phyloP scores from a whole-genome alignment of 1,140 invertebrate species.

The Atta colombica region DNA sequence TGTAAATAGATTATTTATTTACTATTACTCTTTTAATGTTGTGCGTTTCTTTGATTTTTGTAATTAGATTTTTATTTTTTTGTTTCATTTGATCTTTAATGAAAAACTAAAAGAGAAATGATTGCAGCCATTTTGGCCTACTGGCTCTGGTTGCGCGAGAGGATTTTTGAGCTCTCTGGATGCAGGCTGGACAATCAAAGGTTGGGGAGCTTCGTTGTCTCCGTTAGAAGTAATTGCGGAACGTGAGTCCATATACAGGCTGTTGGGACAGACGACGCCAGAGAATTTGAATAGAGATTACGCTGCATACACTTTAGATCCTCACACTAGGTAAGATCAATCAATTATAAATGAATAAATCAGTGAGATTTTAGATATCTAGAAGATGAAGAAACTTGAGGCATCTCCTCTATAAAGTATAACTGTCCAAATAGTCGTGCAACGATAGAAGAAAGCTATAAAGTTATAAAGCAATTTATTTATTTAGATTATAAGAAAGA shows the following conservation, averaged over 20 bases:
- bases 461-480: background rate
- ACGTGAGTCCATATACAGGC: constrained; percentile 96
- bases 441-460: background rate
- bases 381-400: background rate
- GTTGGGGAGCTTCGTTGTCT: constrained; percentile 91
- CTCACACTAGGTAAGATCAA: constrained; percentile 89
- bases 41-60: background rate
- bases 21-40: background rate
- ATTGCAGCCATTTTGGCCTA: constrained; percentile 98
- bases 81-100: constrained; percentile 13
- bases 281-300: constrained; percentile 97
- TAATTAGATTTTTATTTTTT: background rate
- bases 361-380: background rate
- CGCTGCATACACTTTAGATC: constrained; percentile 95
- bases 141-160: constrained; percentile 98
- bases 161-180: constrained; percentile 98
- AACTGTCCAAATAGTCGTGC: background rate
- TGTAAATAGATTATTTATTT: constrained; percentile 3
- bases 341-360: background rate
- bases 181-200: constrained; percentile 97
- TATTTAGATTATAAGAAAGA: background rate
- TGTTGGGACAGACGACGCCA: constrained; percentile 97
- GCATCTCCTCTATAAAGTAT: background rate
- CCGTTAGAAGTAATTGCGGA: constrained; percentile 96
- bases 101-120: constrained; percentile 36